These are phyloP conservation scores for Beris morrisii DNA, from an alignment of 2,888 invertebrate species.

Conservation along the genomic window DNA sequence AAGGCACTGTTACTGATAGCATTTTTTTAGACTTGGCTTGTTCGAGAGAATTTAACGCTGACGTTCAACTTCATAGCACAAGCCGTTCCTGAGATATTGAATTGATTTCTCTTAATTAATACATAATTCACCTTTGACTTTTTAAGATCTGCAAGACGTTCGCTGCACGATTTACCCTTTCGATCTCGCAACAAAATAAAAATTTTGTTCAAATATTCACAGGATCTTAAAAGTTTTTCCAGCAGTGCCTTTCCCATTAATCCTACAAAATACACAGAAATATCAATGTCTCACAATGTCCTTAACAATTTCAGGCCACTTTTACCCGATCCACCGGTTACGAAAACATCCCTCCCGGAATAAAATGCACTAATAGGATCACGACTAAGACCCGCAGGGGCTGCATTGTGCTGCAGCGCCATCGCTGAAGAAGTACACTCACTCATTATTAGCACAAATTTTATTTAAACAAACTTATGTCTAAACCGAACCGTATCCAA, in stretches of 20 bases:
- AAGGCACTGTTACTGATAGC: no score
- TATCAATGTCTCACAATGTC: background rate
- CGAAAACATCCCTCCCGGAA: slow-evolving; percentile 66
- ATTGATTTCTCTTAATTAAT: no score
- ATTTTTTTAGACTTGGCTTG: no score
- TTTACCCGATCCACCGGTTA: slow-evolving; percentile 72
- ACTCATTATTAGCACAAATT: no score
- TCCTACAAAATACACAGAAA: slow-evolving; percentile 55
- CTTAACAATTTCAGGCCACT: background rate
- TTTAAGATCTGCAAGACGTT: slow-evolving; percentile 63
- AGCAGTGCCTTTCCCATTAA: slow-evolving; percentile 83
- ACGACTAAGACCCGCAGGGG: no score
- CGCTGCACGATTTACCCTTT: slow-evolving; percentile 63
- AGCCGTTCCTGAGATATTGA: no score
- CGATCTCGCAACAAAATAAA: slow-evolving; percentile 73
- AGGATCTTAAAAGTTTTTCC: slow-evolving; percentile 79
- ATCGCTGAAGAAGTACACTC: no score
- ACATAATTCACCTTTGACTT: slow-evolving; percentile 54
- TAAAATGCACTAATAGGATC: slow-evolving; percentile 22
- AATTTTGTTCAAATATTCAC: slow-evolving; percentile 68
- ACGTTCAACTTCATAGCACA: no score
- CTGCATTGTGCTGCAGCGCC: no score
- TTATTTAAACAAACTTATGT: no score
- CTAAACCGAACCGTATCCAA: no score
- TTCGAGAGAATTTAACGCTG: no score